Base-by-base conservation (phyloP, 2,113 vertebrate species). In the Nanorana parkeri region DNA sequence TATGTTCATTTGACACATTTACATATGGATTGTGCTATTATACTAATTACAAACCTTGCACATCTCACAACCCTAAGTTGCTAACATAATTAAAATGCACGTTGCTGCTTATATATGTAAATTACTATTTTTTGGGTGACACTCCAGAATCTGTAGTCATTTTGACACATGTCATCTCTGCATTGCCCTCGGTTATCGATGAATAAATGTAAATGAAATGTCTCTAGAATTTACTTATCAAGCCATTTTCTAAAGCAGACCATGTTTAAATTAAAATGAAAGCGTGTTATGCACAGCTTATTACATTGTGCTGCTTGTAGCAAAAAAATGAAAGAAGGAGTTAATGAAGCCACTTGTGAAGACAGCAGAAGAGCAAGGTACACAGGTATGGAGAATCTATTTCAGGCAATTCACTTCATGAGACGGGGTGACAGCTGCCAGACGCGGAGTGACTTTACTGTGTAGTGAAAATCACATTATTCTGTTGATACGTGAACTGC, bases 401-500 rank as follows among this genome's bases (percentile, higher is more conserved):
- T 82, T 82, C 63, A 68, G 72, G 80, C 64, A 68, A 82, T 66
- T 82, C 72, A 68, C 64, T 75, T 74, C 71, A 55, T 75, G 61
- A 65, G 36, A 47, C 60, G 16, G 21, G 51, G 61, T 82, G 80
- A 82, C 80, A 82, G 71, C 71, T 82, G 80, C 61, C 52, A 82
- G 72, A 82, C 68, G 24, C 63, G 19, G 55, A 60, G 28, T 56
- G 63, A 82, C 71, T 75, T 41, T 13, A 29, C 61, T 55, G 3
- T 58, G 71, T 67, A 67, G 47, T 65, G 69, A 67, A 75, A 82
- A 82, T 66, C 17, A 68, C n/a, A 76, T 82, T 75, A 75, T 82
- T 72, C 76, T 24, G 51, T 26, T 16, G n/a, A 47, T 76, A 75
- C 32, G 54, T 75, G 54, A 75, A 58, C 20, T 73, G 68, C 75